Conservation (phyloP, 1,140 invertebrate genomes). For the Delia radicum region DNA sequence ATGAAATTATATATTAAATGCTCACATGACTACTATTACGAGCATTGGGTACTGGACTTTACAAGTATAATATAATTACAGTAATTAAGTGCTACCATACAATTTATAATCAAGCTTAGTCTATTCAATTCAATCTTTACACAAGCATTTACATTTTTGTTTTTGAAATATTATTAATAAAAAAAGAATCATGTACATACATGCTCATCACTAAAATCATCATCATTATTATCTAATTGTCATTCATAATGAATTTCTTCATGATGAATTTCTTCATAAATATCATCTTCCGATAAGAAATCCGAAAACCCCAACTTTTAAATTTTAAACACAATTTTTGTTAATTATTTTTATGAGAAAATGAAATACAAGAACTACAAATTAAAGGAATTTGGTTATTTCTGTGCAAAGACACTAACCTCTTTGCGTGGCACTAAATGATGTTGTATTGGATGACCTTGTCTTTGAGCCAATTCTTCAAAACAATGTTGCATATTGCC, state of each 20-base stretch:
- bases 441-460: slow-evolving; percentile 27
- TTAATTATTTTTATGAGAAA: neutral
- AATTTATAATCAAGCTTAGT: neutral
- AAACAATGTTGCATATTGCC: slow-evolving; percentile 34
- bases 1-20: too few relatives aligned
- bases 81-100: neutral
- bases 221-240: neutral
- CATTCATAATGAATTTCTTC: neutral
- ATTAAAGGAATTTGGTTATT: neutral
- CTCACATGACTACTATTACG: too few relatives aligned
- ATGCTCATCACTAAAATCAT: neutral
- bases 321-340: neutral
- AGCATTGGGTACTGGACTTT: neutral
- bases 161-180: neutral
- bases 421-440: slow-evolving; percentile 19
- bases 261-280: neutral
- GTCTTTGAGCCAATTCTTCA: slow-evolving; percentile 30
- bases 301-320: neutral
- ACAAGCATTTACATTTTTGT: neutral
- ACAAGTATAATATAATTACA: neutral
- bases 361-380: neutral
- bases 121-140: neutral
- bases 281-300: neutral
- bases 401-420: slow-evolving; percentile 10
- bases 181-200: neutral